Base-by-base conservation (phyloP, 2,888 invertebrate species). In the Dryobota labecula region DNA sequence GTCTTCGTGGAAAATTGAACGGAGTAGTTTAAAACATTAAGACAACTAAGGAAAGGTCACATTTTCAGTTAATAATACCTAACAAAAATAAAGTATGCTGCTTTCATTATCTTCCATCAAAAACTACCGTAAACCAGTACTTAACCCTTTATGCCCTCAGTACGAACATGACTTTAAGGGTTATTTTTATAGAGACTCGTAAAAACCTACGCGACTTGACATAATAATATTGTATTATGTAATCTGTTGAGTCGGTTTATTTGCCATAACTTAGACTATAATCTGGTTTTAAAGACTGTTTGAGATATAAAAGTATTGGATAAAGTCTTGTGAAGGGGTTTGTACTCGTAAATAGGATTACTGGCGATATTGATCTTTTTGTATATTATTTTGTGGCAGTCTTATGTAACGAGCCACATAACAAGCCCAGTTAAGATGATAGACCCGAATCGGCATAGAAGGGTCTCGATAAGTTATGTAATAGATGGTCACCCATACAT, bases 121-220 rank as follows among this genome's bases (percentile, higher is more conserved):
- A 49, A 45, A n/a, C 36, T n/a, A 47, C 15, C 15, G 13, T 67
- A 57, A 77, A 43, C 27, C 6, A 41, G 33, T 15, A 24, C 24
- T 30, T 33, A 53, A 36, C 43, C 27, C 38, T 51, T 63, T 68
- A 68, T 58, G 7, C 2, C 24, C 27, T 15, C 36, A 54, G 58
- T 36, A 47, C 20, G n/a, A 47, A 56, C 38, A 65, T 60, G 51
- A 30, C 57, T 38, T 79, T 75, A 20, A 41, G 38, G 33, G 41
- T 43, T 56, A 45, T 62, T 82, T 80, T 82, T 82, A 78, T 82
- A 49, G 43, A 4, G 0, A 1, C 54, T 82, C 79, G 45, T 78
- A 82, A 78, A 78, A 78, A 33, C 30, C 24, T 56, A 71, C 11
- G 54, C 27, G 13, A 45, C 27, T 53, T 60, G 58, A 36, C 33